Percentiles rank a stretch among this genome's conserved stretches.
Conservation (phyloP, 2,888 invertebrate genomes). For the Drosophila tanythrix region DNA sequence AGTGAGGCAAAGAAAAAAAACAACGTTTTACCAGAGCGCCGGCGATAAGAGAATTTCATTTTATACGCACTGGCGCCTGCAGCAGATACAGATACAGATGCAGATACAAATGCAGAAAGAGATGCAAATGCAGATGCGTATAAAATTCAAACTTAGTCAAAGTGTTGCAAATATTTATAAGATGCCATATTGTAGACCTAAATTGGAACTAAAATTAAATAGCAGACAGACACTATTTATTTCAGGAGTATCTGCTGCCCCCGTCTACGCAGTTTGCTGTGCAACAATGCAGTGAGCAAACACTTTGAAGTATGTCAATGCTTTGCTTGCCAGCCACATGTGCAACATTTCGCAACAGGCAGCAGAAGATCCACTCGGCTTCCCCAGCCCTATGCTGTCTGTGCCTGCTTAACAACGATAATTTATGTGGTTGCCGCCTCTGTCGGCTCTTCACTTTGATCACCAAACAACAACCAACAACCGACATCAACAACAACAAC, state of each 20-base stretch:
- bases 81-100: constrained; percentile 2
- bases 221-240: constrained; percentile 27
- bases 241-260: constrained; percentile 12
- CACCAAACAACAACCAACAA: constrained; percentile 42
- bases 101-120: constrained; percentile 10
- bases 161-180: constrained; percentile 55
- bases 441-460: constrained; percentile 63
- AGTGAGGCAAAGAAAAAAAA: constrained; percentile 6
- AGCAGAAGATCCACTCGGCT: constrained; percentile 8
- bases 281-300: constrained; percentile 47
- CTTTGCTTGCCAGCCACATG: constrained; percentile 68
- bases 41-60: constrained; percentile 62
- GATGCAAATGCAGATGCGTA: constrained; percentile 13
- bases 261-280: not conserved
- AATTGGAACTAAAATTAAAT: constrained; percentile 40
- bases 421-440: constrained; percentile 72
- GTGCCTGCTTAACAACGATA: constrained; percentile 75
- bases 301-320: constrained; percentile 79
- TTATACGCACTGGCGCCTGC: constrained; percentile 58
- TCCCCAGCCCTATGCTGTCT: constrained; percentile 52
- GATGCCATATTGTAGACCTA: constrained; percentile 46
- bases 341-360: constrained; percentile 67
- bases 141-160: constrained; percentile 35
- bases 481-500: constrained; percentile 39
- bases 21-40: constrained; percentile 29